phyloP scores from a whole-genome alignment of 2,888 invertebrate species.

The Diarsia brunnea region DNA sequence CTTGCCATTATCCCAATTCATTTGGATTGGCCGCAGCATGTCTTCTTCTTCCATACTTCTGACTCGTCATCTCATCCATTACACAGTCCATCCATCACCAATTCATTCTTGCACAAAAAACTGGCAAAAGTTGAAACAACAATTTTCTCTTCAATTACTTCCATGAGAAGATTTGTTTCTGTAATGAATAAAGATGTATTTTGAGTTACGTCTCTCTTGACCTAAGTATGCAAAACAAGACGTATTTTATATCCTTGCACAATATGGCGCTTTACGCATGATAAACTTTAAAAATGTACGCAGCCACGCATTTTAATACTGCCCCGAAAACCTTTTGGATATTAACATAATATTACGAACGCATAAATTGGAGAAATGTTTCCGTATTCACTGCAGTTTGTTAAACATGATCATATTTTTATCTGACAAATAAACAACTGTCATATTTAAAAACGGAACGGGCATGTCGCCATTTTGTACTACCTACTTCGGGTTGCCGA shows the following conservation, averaged over 20 bases:
- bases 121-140: background rate
- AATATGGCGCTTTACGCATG: constrained; percentile 44
- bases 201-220: constrained; percentile 43
- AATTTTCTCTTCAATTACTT: background rate
- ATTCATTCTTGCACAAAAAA: background rate
- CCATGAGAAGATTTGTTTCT: background rate
- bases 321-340: constrained; percentile 58
- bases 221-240: constrained; percentile 46
- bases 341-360: constrained; percentile 53
- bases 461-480: background rate
- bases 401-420: constrained; percentile 20
- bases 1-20: no score
- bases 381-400: constrained; percentile 27
- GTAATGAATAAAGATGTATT: constrained; percentile 18
- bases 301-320: constrained; percentile 54
- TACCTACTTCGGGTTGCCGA: constrained; percentile 11
- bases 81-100: no score
- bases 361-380: constrained; percentile 41
- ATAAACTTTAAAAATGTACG: constrained; percentile 32
- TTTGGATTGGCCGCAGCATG: no score
- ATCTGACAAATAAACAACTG: constrained; percentile 10
- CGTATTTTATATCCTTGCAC: constrained; percentile 38
- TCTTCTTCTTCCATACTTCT: no score
- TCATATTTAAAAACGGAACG: constrained; percentile 12
- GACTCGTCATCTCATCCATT: no score